phyloP scores from a whole-genome alignment of 2,797 vertebrate genomes.

The Sebastes hubbsi region DNA sequence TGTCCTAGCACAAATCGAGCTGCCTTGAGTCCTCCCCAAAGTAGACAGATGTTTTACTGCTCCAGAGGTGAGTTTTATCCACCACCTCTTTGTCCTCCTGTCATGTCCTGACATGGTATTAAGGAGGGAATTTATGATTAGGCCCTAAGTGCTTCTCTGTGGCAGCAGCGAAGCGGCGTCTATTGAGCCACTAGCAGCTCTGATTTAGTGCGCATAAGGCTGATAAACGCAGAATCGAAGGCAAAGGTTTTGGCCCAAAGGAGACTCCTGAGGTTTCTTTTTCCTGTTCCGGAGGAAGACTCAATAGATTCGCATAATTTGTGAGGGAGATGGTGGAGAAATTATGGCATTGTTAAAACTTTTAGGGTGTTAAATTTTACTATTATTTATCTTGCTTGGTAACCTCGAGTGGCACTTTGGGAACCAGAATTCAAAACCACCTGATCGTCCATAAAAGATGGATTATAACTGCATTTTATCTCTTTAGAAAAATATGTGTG shows the following conservation, averaged over 20 bases:
- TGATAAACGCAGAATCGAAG: slow-evolving; percentile 45
- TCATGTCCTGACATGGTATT: slow-evolving; percentile 70
- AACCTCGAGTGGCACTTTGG: neutral
- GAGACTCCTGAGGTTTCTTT: neutral
- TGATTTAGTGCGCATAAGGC: slow-evolving; percentile 56
- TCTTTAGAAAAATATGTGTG: neutral
- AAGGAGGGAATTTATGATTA: slow-evolving; percentile 68
- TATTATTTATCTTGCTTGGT: neutral
- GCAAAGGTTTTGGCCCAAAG: neutral
- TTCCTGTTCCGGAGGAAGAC: neutral
- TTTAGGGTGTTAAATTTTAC: neutral
- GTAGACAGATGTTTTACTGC: slow-evolving; percentile 74
- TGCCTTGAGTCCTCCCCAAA: slow-evolving; percentile 15
- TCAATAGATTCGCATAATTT: neutral
- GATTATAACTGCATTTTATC: neutral
- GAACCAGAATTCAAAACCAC: neutral
- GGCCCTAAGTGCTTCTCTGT: slow-evolving; percentile 69
- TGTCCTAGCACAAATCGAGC: slow-evolving; percentile 38
- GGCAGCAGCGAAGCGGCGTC: slow-evolving; percentile 43
- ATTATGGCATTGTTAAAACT: neutral
- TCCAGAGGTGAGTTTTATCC: slow-evolving; percentile 70
- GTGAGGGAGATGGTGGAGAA: neutral
- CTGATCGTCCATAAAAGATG: neutral
- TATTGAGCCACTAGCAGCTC: slow-evolving; percentile 48
- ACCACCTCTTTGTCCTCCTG: slow-evolving; percentile 70